These are phyloP conservation scores for Procambarus virginalis DNA, from an alignment of 1,140 invertebrate species.

Conservation along the genomic window DNA sequence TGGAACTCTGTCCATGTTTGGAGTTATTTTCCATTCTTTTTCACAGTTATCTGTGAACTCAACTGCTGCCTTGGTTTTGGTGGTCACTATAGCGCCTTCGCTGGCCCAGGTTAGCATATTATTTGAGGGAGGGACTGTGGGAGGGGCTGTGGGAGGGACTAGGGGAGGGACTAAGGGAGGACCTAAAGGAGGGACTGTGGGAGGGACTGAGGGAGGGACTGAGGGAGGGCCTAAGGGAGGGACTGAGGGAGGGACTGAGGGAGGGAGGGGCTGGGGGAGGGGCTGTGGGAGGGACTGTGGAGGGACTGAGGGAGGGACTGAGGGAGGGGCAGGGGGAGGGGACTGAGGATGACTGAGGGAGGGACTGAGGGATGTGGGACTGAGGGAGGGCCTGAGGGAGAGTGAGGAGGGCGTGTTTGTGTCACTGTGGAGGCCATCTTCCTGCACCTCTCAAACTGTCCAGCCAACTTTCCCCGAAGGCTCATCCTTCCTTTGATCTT, in stretches of 20 bases:
- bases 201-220: too few relatives aligned
- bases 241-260: neutral
- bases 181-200: too few relatives aligned
- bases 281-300: neutral
- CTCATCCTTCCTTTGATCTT: conserved; percentile 29
- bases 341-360: too few relatives aligned
- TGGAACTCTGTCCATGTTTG: too few relatives aligned
- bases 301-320: neutral
- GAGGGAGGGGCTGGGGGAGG: neutral
- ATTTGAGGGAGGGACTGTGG: too few relatives aligned
- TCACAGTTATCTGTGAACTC: too few relatives aligned
- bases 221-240: too few relatives aligned
- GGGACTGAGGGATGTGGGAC: neutral
- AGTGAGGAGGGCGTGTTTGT: neutral
- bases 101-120: too few relatives aligned
- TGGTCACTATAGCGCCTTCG: too few relatives aligned
- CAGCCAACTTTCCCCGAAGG: conserved; percentile 3
- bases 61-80: too few relatives aligned
- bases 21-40: too few relatives aligned
- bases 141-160: too few relatives aligned
- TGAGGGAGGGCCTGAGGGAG: neutral
- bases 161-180: neutral
- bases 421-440: neutral
- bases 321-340: neutral
- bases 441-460: conserved; percentile 24